Base-by-base conservation (phyloP, 2,888 invertebrate genomes). In the Minunthozetes semirufus region DNA sequence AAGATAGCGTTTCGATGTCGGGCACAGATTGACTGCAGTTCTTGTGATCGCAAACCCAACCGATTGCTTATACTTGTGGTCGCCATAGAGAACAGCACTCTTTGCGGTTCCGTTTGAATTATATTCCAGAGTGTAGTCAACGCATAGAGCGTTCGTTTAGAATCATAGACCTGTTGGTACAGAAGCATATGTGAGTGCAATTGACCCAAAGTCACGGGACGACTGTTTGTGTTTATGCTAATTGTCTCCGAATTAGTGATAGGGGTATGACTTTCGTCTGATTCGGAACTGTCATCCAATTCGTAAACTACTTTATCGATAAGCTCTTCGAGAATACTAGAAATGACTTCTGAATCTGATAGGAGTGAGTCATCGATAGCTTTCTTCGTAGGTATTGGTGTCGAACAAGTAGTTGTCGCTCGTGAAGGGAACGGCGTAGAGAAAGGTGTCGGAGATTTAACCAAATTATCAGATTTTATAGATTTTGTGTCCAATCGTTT, bases 131-230 rank as follows among this genome's bases (percentile, higher is more conserved):
- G 82, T 0, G 89, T 89, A 76, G 88, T 87, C 77, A 93, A 84
- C 9, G 90, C 89, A 81, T 92, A 92, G 0, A 91, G 83, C 2
- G 88, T 88, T 80, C 89, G 87, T 75, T 88, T 86, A 0, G 89
- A 88, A 82, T 93, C 92, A 80, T 90, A 91, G 22, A 90, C 88
- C 77, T 89, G 89, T 79, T 88, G 88, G 81, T 93, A 93, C 2
- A 94, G 84, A 59, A 93, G 86, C 84, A 94, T 87, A 81, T 93
- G 93, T 27, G 91, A 90, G 81, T 93, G 93, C 76, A 91, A 87
- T 33, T 89, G 89, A 81, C 90, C 73, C 17, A 76, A 19, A 42
- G 61, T 33, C 15, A 61, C 73, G 46, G 61, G 48, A 42, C 56
- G 56, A 27, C 73, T 73, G 48, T 70, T 70, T 13, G 73, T 33